phyloP scores from a whole-genome alignment of 2,797 vertebrate species.

The Myotis myotis region DNA sequence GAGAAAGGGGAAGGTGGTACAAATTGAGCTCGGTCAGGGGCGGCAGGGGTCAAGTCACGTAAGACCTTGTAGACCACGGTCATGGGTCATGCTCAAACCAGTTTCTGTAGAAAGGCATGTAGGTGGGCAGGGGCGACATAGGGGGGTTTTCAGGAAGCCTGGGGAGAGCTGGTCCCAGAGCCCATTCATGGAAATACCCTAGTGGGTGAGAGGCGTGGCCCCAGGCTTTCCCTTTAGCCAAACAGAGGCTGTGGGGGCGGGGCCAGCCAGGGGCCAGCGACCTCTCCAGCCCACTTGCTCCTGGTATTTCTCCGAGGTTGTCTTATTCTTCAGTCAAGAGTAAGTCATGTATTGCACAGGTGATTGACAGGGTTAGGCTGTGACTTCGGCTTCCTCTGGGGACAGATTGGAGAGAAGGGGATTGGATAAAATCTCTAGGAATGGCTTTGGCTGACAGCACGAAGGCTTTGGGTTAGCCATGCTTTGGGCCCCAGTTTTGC shows the following conservation, averaged over 20 bases:
- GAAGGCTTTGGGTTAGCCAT: not conserved
- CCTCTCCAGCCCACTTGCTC: not conserved
- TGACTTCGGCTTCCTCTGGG: not conserved
- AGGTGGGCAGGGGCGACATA: not conserved
- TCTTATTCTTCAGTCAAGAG: not conserved
- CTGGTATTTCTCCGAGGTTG: not conserved
- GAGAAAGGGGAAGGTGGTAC: not conserved
- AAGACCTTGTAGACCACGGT: not conserved
- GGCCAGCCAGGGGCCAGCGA: fast-evolving
- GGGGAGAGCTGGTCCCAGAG: not conserved
- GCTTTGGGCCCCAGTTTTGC: not conserved
- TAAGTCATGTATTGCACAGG: not conserved
- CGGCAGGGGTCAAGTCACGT: not conserved
- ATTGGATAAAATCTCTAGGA: not conserved
- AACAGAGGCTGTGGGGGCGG: not conserved
- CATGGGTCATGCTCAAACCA: not conserved
- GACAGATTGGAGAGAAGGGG: not conserved
- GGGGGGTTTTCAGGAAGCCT: not conserved
- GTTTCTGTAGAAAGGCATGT: not conserved
- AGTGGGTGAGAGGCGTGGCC: not conserved
- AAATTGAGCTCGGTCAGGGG: not conserved
- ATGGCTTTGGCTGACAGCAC: not conserved
- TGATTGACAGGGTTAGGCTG: not conserved
- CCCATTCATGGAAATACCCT: not conserved
- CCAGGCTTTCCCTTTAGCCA: not conserved